phyloP scores from a whole-genome alignment of 2,888 invertebrate genomes.

The Eupithecia centaureata region DNA sequence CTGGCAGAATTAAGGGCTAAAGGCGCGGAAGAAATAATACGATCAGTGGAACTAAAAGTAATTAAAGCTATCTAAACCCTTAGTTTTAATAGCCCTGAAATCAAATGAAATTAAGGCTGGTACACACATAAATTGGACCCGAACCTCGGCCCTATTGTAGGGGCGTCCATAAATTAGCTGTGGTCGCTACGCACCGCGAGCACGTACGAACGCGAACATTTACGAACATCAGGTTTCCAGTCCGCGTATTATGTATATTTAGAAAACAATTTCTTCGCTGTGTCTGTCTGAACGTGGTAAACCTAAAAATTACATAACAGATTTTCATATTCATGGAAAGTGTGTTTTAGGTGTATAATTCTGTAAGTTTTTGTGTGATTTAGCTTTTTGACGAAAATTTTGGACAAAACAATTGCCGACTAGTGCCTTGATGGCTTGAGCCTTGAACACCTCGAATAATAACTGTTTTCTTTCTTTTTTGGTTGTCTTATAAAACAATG shows the following conservation, averaged over 20 bases:
- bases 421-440: not conserved
- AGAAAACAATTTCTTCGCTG: not conserved
- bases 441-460: not conserved
- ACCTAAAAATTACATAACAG: not conserved
- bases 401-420: not conserved
- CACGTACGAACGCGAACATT: slow-evolving; percentile 22
- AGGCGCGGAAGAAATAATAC: slow-evolving; percentile 11
- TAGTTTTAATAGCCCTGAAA: slow-evolving; percentile 35
- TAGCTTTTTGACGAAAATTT: not conserved
- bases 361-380: not conserved
- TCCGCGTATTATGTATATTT: slow-evolving; percentile 11
- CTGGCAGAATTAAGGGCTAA: not conserved
- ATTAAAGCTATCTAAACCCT: slow-evolving; percentile 29
- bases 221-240: slow-evolving; percentile 9
- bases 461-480: too few species aligned
- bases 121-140: slow-evolving; percentile 39
- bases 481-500: not conserved
- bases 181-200: slow-evolving; percentile 31
- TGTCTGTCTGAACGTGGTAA: not conserved
- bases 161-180: slow-evolving; percentile 41
- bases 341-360: not conserved
- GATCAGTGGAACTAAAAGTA: slow-evolving; percentile 21
- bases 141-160: slow-evolving; percentile 35
- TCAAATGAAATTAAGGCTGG: slow-evolving; percentile 37
- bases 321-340: not conserved